These are phyloP conservation scores for Eutrigla gurnardus DNA, from an alignment of 2,797 vertebrate genomes.

Conservation along the genomic window DNA sequence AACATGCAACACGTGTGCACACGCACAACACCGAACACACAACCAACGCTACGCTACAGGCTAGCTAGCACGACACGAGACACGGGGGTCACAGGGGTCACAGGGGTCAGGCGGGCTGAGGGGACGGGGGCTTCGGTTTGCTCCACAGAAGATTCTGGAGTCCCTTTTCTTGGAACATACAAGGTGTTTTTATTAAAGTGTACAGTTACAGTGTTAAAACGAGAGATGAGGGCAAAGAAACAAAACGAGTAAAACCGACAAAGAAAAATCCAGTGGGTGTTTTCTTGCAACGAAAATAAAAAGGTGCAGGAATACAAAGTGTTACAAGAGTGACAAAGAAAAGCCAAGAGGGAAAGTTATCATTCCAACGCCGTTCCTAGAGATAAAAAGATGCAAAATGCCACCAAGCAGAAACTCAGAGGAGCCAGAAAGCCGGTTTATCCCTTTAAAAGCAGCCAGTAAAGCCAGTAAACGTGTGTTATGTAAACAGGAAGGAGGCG, in stretches of 20 bases:
- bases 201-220: slow-evolving; percentile 86
- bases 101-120: background rate
- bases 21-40: slow-evolving; percentile 15
- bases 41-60: slow-evolving; percentile 44
- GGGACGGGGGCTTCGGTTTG: background rate
- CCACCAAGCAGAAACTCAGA: background rate
- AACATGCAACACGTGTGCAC: slow-evolving; percentile 26
- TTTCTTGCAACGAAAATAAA: slow-evolving; percentile 34
- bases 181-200: slow-evolving; percentile 91
- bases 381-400: background rate
- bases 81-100: slow-evolving; percentile 4
- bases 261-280: slow-evolving; percentile 50
- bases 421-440: slow-evolving; percentile 1
- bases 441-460: slow-evolving; percentile 30
- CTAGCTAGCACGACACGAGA: slow-evolving; percentile 62
- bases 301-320: slow-evolving; percentile 64
- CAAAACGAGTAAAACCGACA: slow-evolving; percentile 64
- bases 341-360: slow-evolving; percentile 22
- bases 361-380: background rate
- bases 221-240: slow-evolving; percentile 52
- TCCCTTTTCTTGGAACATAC: slow-evolving; percentile 83
- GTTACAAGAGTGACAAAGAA: slow-evolving; percentile 61
- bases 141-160: slow-evolving; percentile 71
- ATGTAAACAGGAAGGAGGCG: slow-evolving; percentile 44
- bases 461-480: slow-evolving; percentile 19